These are phyloP conservation scores for Microctonus aethiopoides DNA, from an alignment of 2,888 invertebrate species.

Conservation along the genomic window DNA sequence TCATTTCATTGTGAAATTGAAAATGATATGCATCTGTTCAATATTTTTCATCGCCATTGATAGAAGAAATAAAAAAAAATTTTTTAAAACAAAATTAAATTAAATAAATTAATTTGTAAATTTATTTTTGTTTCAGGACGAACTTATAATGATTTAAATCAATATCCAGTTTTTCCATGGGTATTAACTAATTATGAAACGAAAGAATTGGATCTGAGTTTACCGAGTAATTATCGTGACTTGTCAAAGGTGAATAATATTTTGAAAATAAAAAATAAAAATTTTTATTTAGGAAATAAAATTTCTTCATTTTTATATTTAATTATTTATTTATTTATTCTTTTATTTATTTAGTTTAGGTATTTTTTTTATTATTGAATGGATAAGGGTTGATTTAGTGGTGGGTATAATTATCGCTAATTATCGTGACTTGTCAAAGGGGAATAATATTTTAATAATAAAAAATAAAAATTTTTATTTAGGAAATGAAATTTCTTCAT, in stretches of 20 bases:
- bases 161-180: conserved; percentile 99
- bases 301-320: no score
- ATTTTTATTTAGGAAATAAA: no score
- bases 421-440: no score
- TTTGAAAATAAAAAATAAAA: neutral
- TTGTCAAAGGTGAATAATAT: conserved; percentile 81
- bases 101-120: neutral
- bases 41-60: conserved; percentile 10
- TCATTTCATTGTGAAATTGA: conserved; percentile 27
- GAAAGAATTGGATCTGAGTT: conserved; percentile 93
- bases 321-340: conserved; percentile 12
- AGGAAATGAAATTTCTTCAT: no score
- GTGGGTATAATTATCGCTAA: conserved; percentile 8
- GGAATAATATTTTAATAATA: no score
- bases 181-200: conserved; percentile 98
- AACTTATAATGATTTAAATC: conserved; percentile 99
- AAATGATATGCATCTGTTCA: conserved; percentile 5
- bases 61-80: neutral
- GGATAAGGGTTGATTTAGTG: neutral
- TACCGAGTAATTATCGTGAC: conserved; percentile 97
- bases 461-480: no score
- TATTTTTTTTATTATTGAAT: conserved; percentile 7
- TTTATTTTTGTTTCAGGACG: conserved; percentile 77
- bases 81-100: neutral
- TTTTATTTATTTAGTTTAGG: conserved; percentile 5